Evolutionary conservation across 1,140 invertebrate species (phyloP), one percentile per base, ranked within the genome.

Genomic region (Drosophila azteca): DNA sequence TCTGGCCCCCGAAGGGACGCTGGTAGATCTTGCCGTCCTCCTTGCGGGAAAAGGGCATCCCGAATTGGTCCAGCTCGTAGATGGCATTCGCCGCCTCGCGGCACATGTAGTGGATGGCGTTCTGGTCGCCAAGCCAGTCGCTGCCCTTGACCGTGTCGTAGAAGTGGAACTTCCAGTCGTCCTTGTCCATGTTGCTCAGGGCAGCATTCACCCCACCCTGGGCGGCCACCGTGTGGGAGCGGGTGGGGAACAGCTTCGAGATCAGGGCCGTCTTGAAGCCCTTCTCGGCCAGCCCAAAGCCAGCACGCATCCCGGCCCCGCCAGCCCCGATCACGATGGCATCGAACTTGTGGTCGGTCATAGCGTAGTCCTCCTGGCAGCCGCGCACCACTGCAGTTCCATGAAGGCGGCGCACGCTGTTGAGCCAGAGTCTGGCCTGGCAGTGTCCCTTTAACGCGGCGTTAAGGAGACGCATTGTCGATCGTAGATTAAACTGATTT

Each of bases 111-210:
- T 98, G 96, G 84, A 98, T 98, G 17, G 97, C 97, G 93, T 98
- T 96, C 92, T 98, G 97, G 92, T 99, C 98, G 51, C 98, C 98
- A 4, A 98, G 92, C 97, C 97, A 99, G 94, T 99, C 97, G 54
- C 97, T 97, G 41, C 97, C 97, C 92, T 99, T 99, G 11, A 99
- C 97, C 1, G 97, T 99, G 90, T 95, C 97, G 91, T 97, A 97
- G 95, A 98, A 97, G 87, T 98, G 97, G 94, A 95, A 98, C 44
- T 95, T 94, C 97, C 98, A 99, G 65, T 98, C 94, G 89, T 99
- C 97, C 7, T 94, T 93, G 91, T 98, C 97, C 93, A 93, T 93
- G 72, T 94, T 94, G 35, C 93, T 92, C 44, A 94, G 89, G 0
- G 97, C 96, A 11, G 97, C 97, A 93, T 98, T 98, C 57, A 98